Conservation (phyloP, 2,113 vertebrate species). For the Gadus chalcogrammus region DNA sequence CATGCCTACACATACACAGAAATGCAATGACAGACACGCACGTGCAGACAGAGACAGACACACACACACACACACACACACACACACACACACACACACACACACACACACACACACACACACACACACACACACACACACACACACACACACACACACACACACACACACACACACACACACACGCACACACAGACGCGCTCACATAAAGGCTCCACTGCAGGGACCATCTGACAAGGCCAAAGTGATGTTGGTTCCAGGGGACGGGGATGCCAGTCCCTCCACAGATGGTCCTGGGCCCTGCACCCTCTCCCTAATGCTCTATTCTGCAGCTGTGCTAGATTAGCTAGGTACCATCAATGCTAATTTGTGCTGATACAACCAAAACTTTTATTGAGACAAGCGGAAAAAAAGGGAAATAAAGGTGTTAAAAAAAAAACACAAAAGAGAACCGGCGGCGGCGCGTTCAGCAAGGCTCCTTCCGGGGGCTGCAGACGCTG, state of each 20-base stretch:
- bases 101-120: constrained; percentile 5
- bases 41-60: too few relatives aligned
- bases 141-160: too few relatives aligned
- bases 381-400: constrained; percentile 70
- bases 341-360: constrained; percentile 76
- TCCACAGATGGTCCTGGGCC: constrained; percentile 67
- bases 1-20: too few relatives aligned
- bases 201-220: constrained; percentile 28
- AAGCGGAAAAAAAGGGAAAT: constrained; percentile 10
- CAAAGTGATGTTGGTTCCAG: constrained; percentile 69
- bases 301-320: constrained; percentile 67
- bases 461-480: constrained; percentile 40
- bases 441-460: constrained; percentile 13
- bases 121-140: too few relatives aligned
- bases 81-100: constrained; percentile 8
- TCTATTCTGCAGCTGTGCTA: constrained; percentile 72
- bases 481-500: constrained; percentile 50
- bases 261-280: constrained; percentile 60
- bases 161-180: neutral
- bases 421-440: constrained; percentile 43
- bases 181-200: constrained; percentile 4
- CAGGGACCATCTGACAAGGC: constrained; percentile 67
- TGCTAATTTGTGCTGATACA: constrained; percentile 78
- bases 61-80: constrained; percentile 5
- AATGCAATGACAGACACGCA: too few relatives aligned